These are phyloP conservation scores for Gallinago jamesoni DNA, from an alignment of 2,113 vertebrate species.

Conservation along the genomic window DNA sequence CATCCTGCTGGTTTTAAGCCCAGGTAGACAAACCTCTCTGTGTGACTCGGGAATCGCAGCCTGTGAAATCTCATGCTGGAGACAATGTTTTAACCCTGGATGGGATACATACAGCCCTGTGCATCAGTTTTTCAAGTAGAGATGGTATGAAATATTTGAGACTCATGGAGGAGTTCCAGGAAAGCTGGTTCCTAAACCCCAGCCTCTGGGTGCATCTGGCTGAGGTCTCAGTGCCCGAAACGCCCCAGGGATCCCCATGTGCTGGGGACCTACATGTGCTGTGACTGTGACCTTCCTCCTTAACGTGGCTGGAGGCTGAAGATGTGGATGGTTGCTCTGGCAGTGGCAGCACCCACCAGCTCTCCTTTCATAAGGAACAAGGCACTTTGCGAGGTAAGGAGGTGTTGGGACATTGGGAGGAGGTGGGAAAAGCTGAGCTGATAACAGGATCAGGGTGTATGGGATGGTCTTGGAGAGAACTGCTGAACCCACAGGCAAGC, in stretches of 20 bases:
- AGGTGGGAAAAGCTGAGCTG: neutral
- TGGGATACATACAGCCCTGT: neutral
- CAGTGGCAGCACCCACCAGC: neutral
- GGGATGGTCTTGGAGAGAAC: neutral
- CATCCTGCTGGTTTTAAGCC: neutral
- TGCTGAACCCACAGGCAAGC: neutral
- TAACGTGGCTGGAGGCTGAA: neutral
- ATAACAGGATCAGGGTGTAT: neutral
- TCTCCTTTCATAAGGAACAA: neutral
- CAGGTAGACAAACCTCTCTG: neutral
- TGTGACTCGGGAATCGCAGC: neutral
- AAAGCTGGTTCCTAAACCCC: neutral
- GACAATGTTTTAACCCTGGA: neutral
- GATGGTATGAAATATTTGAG: neutral
- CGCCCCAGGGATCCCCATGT: neutral
- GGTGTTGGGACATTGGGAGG: accelerated
- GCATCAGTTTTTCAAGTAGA: neutral
- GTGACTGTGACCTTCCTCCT: neutral
- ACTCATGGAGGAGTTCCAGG: neutral
- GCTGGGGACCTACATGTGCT: neutral
- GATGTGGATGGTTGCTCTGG: neutral
- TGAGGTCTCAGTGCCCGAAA: neutral
- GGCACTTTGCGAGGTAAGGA: neutral
- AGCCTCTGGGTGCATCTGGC: neutral
- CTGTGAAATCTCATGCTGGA: neutral